Evolutionary conservation across 2,888 invertebrate species (phyloP).

Genomic region (Lithosia quadra): DNA sequence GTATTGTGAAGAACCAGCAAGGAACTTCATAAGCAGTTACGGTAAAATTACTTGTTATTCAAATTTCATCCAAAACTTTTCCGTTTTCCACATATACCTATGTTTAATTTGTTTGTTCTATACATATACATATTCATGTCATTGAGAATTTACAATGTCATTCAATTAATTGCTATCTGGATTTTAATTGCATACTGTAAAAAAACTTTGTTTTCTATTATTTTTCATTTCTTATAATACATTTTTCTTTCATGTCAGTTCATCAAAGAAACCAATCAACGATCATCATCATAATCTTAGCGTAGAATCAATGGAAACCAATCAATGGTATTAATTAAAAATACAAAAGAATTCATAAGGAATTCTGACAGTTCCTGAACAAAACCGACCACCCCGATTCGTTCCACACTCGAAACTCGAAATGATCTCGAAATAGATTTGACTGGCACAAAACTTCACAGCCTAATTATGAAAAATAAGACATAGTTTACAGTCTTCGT

Average conservation of each 20-base stretch:
- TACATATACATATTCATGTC: too few species aligned
- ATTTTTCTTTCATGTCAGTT: not conserved
- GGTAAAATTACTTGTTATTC: too few species aligned
- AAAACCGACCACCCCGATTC: slow-evolving; percentile 71
- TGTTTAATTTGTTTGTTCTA: too few species aligned
- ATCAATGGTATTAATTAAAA: slow-evolving; percentile 30
- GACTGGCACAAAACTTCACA: slow-evolving; percentile 72
- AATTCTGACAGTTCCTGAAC: slow-evolving; percentile 52
- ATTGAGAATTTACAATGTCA: too few species aligned
- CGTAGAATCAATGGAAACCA: slow-evolving; percentile 17
- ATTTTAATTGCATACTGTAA: not conserved
- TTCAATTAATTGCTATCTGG: too few species aligned
- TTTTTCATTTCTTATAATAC: not conserved
- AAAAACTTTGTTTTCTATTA: not conserved
- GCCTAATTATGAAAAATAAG: slow-evolving; percentile 86
- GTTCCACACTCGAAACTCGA: slow-evolving; percentile 47
- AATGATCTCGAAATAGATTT: slow-evolving; percentile 52
- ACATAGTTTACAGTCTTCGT: slow-evolving; percentile 79
- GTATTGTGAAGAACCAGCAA: too few species aligned
- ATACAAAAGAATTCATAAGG: slow-evolving; percentile 23
- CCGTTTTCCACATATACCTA: not conserved
- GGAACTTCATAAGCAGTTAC: too few species aligned
- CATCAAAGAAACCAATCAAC: slow-evolving; percentile 4
- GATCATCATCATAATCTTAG: not conserved
- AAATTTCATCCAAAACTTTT: too few species aligned